Percentiles rank a stretch among this genome's conserved stretches.
phyloP scores from a whole-genome alignment of 2,797 vertebrate genomes.

The Sciaenops ocellatus region DNA sequence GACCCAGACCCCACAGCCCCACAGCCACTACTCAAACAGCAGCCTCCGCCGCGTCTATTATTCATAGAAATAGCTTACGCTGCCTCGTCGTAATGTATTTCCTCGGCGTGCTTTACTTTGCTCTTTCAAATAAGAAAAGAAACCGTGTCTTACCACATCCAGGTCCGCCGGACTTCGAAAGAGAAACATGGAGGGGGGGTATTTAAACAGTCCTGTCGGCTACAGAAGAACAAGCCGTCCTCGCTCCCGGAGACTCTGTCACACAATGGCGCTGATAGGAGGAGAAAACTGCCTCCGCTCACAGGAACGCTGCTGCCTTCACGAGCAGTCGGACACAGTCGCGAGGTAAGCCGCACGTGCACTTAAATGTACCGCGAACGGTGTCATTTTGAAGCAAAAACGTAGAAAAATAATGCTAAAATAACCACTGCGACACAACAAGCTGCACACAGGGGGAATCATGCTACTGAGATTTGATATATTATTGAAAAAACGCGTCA shows the following conservation, averaged over 20 bases:
- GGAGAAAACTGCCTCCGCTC: constrained; percentile 67
- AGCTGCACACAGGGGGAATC: background rate
- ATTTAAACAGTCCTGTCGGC: constrained; percentile 67
- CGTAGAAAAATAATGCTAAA: no score
- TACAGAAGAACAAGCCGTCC: constrained; percentile 56
- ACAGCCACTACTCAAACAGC: constrained; percentile 8
- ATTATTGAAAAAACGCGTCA: background rate
- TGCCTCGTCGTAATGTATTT: background rate
- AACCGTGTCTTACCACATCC: constrained; percentile 71
- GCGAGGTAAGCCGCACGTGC: constrained; percentile 2
- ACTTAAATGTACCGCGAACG: background rate
- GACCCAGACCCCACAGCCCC: background rate
- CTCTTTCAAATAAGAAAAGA: background rate
- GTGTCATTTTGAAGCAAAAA: background rate
- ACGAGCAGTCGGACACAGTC: constrained; percentile 34
- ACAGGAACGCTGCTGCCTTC: constrained; percentile 69
- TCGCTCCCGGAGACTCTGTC: constrained; percentile 67
- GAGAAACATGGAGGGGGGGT: constrained; percentile 74
- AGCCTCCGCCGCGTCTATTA: constrained; percentile 49
- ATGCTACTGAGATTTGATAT: background rate
- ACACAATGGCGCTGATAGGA: constrained; percentile 82
- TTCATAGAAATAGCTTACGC: constrained; percentile 46
- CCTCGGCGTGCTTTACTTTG: background rate
- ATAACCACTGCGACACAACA: no score
- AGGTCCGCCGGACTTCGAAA: constrained; percentile 67